phyloP scores from a whole-genome alignment of 2,888 invertebrate genomes.

The Chalcosyrphus nemorum region DNA sequence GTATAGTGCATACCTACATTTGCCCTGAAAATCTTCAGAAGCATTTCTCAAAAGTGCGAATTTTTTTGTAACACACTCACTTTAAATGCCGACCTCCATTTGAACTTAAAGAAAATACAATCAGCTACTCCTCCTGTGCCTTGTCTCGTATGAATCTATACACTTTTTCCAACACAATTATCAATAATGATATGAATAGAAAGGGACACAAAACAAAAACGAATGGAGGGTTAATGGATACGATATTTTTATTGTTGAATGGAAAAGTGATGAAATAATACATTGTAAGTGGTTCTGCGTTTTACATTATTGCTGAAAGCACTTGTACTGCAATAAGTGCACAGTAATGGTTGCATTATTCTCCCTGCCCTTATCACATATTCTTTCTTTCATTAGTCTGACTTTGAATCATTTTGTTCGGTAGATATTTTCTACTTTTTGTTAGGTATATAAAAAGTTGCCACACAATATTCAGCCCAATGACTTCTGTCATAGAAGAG shows the following conservation, averaged over 20 bases:
- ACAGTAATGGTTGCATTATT: background rate
- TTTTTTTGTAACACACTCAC: too few relatives aligned
- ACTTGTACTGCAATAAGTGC: background rate
- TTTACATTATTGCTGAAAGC: background rate
- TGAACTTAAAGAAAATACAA: too few relatives aligned
- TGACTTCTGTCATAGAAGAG: too few relatives aligned
- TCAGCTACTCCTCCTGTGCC: too few relatives aligned
- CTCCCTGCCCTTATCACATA: background rate
- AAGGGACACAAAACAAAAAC: background rate
- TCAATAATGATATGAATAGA: background rate
- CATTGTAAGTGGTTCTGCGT: background rate
- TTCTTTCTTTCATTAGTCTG: background rate
- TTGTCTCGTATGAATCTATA: too few relatives aligned
- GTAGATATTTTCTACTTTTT: background rate
- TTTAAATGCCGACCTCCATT: too few relatives aligned
- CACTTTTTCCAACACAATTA: background rate
- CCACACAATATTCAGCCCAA: too few relatives aligned
- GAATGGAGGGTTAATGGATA: background rate
- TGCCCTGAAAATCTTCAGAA: too few relatives aligned
- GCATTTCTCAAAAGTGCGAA: too few relatives aligned
- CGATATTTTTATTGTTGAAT: background rate
- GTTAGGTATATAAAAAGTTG: too few relatives aligned
- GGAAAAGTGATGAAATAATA: background rate
- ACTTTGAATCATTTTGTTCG: background rate
- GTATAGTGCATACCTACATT: too few relatives aligned